Evolutionary conservation across 2,888 invertebrate species (phyloP).

Genomic region (Cantharis rufa): DNA sequence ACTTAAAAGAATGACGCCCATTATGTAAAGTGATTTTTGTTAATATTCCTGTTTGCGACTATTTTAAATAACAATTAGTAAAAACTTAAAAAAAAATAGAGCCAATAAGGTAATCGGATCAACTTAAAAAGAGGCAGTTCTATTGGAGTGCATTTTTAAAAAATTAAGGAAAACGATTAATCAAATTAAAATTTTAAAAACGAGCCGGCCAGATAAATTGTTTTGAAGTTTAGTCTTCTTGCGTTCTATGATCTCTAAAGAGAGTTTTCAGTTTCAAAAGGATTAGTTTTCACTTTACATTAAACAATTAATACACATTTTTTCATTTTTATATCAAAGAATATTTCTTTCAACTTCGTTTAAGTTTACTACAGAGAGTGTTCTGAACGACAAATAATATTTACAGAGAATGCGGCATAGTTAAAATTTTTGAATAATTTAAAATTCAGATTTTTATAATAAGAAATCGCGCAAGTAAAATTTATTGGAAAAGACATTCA

Average conservation of each 20-base stretch:
- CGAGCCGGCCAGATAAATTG: not conserved
- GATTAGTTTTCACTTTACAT: not conserved
- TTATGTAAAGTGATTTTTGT: not conserved
- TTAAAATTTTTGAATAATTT: not conserved
- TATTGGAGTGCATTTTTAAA: not conserved
- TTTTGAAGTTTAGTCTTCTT: not conserved
- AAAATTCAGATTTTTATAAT: not conserved
- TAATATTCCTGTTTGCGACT: not conserved
- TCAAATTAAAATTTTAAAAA: not conserved
- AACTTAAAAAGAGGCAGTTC: not conserved
- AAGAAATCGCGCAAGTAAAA: not conserved
- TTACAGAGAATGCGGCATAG: not conserved
- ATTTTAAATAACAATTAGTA: not conserved
- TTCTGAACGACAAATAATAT: not conserved
- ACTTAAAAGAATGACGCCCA: not conserved
- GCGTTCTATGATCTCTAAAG: not conserved
- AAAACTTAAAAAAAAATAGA: too few species aligned
- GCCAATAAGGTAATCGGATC: not conserved
- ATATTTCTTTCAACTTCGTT: not conserved
- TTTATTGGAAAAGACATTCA: not conserved
- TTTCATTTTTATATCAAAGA: not conserved
- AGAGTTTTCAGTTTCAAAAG: not conserved
- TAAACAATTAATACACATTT: not conserved
- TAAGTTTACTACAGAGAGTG: not conserved
- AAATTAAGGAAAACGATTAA: too few species aligned